Evolutionary conservation across 30 jellyfish, hydroid and myxozoan genomes (phyloP).

Genomic region (Nemopilema nomurai): DNA sequence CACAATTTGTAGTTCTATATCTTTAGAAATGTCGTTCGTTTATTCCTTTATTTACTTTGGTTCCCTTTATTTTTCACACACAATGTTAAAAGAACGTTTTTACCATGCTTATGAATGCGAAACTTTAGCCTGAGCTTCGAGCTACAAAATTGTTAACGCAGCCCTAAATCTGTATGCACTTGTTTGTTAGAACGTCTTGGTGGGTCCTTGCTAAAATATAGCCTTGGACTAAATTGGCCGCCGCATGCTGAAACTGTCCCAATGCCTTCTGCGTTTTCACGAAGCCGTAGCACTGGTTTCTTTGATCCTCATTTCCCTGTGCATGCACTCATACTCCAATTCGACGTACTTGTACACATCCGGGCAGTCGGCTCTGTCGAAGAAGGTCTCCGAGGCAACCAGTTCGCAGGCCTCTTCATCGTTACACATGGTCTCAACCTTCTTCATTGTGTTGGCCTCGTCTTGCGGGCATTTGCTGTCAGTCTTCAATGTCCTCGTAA

Average conservation of each 20-base stretch:
- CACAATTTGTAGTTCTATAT: neutral
- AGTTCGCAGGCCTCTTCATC: constrained; percentile 97
- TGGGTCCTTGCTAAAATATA: neutral
- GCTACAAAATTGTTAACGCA: neutral
- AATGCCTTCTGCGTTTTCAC: neutral
- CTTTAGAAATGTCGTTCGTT: neutral
- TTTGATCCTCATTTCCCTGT: constrained; percentile 91
- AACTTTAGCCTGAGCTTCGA: neutral
- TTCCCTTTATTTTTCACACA: neutral
- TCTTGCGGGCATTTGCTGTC: constrained; percentile 91
- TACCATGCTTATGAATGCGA: neutral
- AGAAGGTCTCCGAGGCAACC: constrained; percentile 96
- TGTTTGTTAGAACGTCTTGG: neutral
- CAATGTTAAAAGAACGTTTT: neutral
- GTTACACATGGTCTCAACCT: constrained; percentile 94
- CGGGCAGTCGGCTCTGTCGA: constrained; percentile 96
- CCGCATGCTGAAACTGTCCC: neutral
- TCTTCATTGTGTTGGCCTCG: constrained; percentile 93
- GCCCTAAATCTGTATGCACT: neutral
- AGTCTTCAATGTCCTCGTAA: constrained; percentile 83
- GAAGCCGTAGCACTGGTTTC: constrained; percentile 42
- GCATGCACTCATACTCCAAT: constrained; percentile 94
- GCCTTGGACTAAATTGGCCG: neutral
- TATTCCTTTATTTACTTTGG: no score
- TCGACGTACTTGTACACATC: constrained; percentile 86